Percentiles rank a stretch among this genome's conserved stretches.
Conservation (phyloP, 2,888 invertebrate species). For the Dasypolia templi region DNA sequence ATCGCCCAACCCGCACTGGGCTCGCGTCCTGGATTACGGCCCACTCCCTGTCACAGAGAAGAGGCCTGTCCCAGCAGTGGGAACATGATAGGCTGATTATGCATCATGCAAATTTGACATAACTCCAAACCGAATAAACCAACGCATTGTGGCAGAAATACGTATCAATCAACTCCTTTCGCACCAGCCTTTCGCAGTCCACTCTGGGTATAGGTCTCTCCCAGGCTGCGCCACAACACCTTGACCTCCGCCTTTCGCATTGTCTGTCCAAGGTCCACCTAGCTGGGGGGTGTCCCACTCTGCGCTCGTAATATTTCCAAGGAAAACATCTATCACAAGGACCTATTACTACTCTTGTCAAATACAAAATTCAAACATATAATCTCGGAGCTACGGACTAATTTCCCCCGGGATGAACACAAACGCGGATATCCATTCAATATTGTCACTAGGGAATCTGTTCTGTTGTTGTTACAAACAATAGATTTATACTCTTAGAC, state of each 20-base stretch:
- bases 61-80: too few species aligned
- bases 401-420: neutral
- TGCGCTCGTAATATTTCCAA: too few species aligned
- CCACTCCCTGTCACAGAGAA: too few species aligned
- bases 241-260: neutral
- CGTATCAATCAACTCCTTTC: neutral
- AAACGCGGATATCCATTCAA: neutral
- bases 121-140: neutral
- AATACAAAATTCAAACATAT: neutral
- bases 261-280: neutral
- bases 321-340: too few species aligned
- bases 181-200: neutral
- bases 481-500: neutral
- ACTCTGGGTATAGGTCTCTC: neutral
- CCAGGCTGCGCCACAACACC: neutral
- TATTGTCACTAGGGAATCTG: conserved; percentile 4
- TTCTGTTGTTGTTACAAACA: conserved; percentile 1
- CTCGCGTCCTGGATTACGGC: too few species aligned
- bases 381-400: neutral
- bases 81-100: too few species aligned
- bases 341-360: neutral
- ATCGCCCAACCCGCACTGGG: too few species aligned
- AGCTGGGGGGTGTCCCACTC: neutral
- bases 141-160: neutral
- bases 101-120: neutral